Evolutionary conservation across 2,888 invertebrate genomes (phyloP), one percentile per base, ranked within the genome.

Genomic region (Lithophane ornitopus): DNA sequence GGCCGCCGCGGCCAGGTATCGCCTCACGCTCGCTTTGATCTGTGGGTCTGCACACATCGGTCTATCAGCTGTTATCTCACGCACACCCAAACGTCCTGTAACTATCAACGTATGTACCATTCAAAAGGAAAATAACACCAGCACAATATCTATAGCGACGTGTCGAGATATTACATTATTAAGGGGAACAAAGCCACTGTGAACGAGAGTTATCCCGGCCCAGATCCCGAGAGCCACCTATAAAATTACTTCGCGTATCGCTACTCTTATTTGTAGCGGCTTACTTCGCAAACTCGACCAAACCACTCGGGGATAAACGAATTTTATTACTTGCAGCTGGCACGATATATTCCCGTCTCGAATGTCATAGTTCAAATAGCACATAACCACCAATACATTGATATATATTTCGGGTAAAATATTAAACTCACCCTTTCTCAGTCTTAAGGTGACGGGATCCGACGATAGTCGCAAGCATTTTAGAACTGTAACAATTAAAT

Each of bases 381-480:
- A 80, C 70, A 81, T 70, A 85, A 61, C 78, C 70, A 78, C 81
- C 80, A 79, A 78, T 81, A 77, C 68, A 78, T 80, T 79, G 76
- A 75, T 68, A 85, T 80, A 88, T 87, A 84, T 84, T 85, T 86
- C 78, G 76, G 79, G 87, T 67, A 83, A 87, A 88, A 89, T 87
- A 89, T 83, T 85, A 81, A 85, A 96, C 97, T 98, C 97, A 98
- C 99, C 99, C 97, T 98, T 98, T 97, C 98, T 98, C 95, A 99
- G 97, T 97, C 98, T 98, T 96, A 99, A 97, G 93, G 98, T 98
- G 93, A 99, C 98, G 92, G 98, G 98, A 97, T 98, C 98, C 96
- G 98, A 97, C 89, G 99, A 98, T 93, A 99, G 97, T 94, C 99
- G 98, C 94, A 99, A 98, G 97, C 99, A 99, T 98, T 98, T 99